Percentiles rank a stretch among this genome's conserved stretches.
Conservation (phyloP, 1,140 invertebrate genomes). For the Drosophila novamexicana region DNA sequence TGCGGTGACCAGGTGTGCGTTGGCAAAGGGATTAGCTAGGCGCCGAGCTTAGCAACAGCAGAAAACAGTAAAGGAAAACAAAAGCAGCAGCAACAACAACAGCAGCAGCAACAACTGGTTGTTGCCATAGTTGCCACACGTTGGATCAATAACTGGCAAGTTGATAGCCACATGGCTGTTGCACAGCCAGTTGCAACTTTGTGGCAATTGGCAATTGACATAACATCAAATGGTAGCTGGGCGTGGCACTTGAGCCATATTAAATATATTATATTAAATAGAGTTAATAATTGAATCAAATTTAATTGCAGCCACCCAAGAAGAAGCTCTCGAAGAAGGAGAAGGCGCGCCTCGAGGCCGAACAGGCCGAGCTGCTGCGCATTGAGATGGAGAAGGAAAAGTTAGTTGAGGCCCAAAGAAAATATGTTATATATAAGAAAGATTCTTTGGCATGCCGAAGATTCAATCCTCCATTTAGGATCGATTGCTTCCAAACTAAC, state of each 20-base stretch:
- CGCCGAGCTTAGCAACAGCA: conserved; percentile 31
- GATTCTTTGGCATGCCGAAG: no score
- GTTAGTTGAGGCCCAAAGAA: conserved; percentile 37
- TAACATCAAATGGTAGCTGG: conserved; percentile 27
- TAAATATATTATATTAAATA: conserved; percentile 4
- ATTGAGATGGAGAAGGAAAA: conserved; percentile 84
- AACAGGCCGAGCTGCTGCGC: conserved; percentile 83
- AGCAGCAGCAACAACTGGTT: conserved; percentile 5
- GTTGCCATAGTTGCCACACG: conserved; percentile 50
- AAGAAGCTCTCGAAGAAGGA: conserved; percentile 85
- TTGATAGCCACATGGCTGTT: no score
- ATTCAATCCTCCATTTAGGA: no score
- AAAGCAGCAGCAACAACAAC: neutral
- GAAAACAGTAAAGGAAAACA: neutral
- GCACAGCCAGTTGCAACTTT: conserved; percentile 17
- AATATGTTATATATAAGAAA: neutral
- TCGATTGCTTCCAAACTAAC: no score
- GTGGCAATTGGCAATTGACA: conserved; percentile 20
- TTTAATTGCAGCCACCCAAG: conserved; percentile 71
- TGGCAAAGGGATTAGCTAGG: conserved; percentile 19
- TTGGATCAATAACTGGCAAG: conserved; percentile 44
- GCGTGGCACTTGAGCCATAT: neutral
- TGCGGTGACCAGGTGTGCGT: conserved; percentile 28
- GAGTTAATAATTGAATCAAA: conserved; percentile 30
- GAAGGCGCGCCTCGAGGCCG: conserved; percentile 84